These are phyloP conservation scores for Platysteira castanea DNA, from an alignment of 2,113 vertebrate species.

Conservation along the genomic window DNA sequence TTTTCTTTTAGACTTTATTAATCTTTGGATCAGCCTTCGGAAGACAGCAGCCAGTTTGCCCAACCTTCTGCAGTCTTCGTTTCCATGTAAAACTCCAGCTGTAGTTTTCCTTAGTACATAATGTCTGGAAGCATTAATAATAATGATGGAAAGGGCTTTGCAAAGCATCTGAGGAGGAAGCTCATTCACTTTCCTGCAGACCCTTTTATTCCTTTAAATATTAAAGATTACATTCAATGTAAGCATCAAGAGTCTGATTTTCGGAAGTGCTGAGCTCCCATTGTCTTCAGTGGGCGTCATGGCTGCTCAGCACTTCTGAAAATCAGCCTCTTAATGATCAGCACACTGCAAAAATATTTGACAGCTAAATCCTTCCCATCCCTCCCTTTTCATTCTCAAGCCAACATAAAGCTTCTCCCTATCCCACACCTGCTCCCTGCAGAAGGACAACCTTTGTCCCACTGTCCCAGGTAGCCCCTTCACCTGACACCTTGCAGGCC, in stretches of 20 bases:
- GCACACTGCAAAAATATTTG: background rate
- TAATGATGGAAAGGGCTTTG: background rate
- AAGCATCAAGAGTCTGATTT: constrained; percentile 13
- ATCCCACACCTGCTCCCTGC: background rate
- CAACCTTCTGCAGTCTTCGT: background rate
- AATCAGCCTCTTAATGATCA: constrained; percentile 1
- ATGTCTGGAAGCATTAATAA: background rate
- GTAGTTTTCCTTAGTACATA: background rate
- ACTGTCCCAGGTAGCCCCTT: background rate
- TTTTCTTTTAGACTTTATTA: background rate
- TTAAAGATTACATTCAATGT: background rate
- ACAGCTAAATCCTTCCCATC: background rate
- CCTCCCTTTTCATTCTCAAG: background rate
- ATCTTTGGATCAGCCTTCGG: background rate
- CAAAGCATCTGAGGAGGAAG: constrained; percentile 24
- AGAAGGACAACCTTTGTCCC: background rate
- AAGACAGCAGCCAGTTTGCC: background rate
- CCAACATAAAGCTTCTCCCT: background rate
- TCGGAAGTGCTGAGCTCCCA: background rate
- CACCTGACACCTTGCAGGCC: background rate
- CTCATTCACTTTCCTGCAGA: background rate
- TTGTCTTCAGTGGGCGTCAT: constrained; percentile 7
- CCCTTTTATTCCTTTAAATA: constrained; percentile 29
- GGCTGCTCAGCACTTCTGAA: constrained; percentile 46
- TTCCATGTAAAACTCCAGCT: background rate